Evolutionary conservation across 2,113 vertebrate genomes (phyloP).

Genomic region (Chiloscyllium plagiosum): DNA sequence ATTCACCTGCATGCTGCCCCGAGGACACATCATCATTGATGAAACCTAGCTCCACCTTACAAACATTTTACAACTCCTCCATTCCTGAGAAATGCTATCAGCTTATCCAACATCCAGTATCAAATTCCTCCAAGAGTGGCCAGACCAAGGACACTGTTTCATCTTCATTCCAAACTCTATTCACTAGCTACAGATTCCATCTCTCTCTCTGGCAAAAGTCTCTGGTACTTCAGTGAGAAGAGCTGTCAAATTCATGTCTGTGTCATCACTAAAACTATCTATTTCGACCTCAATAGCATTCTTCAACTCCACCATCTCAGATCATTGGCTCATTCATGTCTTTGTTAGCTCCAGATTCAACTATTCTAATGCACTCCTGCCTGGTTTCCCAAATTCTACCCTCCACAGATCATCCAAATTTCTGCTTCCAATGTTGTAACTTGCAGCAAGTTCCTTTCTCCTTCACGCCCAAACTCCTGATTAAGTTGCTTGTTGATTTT

Average conservation of each 20-base stretch:
- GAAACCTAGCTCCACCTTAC: background rate
- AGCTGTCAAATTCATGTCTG: background rate
- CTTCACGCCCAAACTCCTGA: background rate
- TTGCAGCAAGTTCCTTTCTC: background rate
- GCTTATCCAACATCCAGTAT: background rate
- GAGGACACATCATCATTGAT: background rate
- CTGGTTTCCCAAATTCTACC: background rate
- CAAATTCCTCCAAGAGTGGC: background rate
- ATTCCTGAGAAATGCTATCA: background rate
- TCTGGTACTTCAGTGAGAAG: background rate
- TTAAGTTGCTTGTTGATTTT: background rate
- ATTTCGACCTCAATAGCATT: background rate
- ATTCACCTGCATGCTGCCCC: background rate
- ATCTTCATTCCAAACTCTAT: background rate
- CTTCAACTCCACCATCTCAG: background rate
- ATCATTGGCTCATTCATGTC: background rate
- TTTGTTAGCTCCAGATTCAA: background rate
- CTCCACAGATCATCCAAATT: too few relatives aligned
- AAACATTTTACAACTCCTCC: background rate
- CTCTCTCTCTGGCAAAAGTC: background rate
- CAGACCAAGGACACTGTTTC: background rate
- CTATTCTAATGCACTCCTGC: background rate
- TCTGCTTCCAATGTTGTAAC: background rate
- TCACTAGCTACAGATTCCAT: background rate
- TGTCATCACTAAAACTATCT: background rate